Evolutionary conservation across 2,113 vertebrate species (phyloP), one percentile per base, ranked within the genome.

Genomic region (Tapirus terrestris): DNA sequence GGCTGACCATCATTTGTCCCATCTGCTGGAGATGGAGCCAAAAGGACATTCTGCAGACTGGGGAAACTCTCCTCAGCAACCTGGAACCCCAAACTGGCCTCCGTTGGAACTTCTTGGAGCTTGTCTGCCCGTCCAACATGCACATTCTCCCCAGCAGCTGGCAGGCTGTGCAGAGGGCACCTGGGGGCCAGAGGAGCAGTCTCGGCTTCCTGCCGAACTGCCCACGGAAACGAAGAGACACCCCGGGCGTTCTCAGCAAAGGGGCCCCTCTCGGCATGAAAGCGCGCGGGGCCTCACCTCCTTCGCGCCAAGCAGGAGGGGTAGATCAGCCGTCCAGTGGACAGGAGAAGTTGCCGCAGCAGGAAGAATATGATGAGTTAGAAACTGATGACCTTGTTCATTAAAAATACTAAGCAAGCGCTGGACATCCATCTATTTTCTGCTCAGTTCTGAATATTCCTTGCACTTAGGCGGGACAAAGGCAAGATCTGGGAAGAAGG

Each of bases 101-200:
- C 56, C 20, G n/a, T 51, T 56, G 33, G 65, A 33, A 63, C 27
- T 25, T 23, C 56, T 56, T 31, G 14, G 39, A 65, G 60, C 45
- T 9, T 29, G 8, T 25, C 65, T 27, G 18, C 6, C 72, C 1
- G 0, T 10, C n/a, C 70, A 65, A n/a, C 25, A 31, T 2, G 5
- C 14, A 14, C 48, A 6, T 20, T 60, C 61, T 80, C 39, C 36
- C 20, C 14, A 67, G 68, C 80, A 17, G 43, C 68, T 31, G n/a
- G 23, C 51, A 36, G 80, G 48, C 45, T 36, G 31, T 43, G 4
- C 61, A 3, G 21, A 45, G 3, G 21, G 25, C 17, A n/a, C 5
- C 3, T 5, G 27, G 33, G n/a, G 29, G 53, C 8, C 39, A 65
- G 20, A 87, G 11, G 8, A 16, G 25, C 51, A 23, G 36, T 3